Evolutionary conservation across 2,888 invertebrate species (phyloP), one percentile per base, ranked within the genome.

Genomic region (Chymomyza amoena): DNA sequence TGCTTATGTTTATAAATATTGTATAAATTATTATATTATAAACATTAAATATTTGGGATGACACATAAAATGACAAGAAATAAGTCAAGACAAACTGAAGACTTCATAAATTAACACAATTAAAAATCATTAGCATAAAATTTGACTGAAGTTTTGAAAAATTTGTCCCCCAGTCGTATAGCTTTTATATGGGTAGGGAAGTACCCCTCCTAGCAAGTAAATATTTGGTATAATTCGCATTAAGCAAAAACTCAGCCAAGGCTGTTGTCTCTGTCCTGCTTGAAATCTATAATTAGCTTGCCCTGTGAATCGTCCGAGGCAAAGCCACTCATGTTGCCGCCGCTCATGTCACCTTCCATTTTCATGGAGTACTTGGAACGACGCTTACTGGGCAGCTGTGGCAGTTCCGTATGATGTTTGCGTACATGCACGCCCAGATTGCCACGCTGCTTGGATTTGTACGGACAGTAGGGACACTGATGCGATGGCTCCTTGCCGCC

Each of bases 401-500:
- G 91, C 52, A 89, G 68, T 68, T 91, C 88, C 7, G 90, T 81
- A 93, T 96, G 96, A 92, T 96, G 95, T 89, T 96, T 95, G 77
- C 95, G 93, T 79, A 95, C 95, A 91, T 96, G 96, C 45, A 96
- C 96, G 83, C 95, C 95, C 45, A 96, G 93, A 92, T 96, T 96
- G 81, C 96, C 96, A 73, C 96, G 93, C 90, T 96, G 96, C 89
- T 96, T 95, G 73, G 96, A 96, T 84, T 93, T 93, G 92, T 95
- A 95, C 7, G 94, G 93, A 91, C 96, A 96, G 90, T 95, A 94
- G 36, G 95, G 95, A 86, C 96, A 96, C 86, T 95, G 95, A 91
- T 96, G 96, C 66, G 95, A 93, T 0, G 96, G 96, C 75, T 96
- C 95, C 90, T 96, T 96, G 75, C 96, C 96, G 50, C 96, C 95